Base-by-base conservation (phyloP, 2,113 vertebrate genomes). In the Centropristis striata region DNA sequence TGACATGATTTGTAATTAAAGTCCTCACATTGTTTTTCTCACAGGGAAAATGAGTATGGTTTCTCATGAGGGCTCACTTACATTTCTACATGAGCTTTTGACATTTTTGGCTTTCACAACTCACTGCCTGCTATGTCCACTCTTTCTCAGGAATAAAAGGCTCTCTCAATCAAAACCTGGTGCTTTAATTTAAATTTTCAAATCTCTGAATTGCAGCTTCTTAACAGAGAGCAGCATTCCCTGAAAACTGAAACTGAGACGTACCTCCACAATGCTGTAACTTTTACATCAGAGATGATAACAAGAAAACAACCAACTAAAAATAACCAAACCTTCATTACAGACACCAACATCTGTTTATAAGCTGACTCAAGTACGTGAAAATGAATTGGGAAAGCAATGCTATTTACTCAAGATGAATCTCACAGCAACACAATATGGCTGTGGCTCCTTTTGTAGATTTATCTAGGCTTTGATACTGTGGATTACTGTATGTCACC, bases 401-500 rank as follows among this genome's bases (percentile, higher is more conserved):
- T 0, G 3, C 14, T 32, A 28, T 44, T 67, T 39, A 70, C 75
- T 55, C 39, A 32, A 9, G 13, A 36, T 68, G 11, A 54, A 11
- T 61, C 39, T 51, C 16, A 58, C 51, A 55, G 60, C 12, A 39
- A 41, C 63, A 46, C 36, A 55, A 72, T 59, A 27, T 15, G 46
- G 23, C 65, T 32, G 50, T 1, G 0, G 27, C n/a, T 47, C 21
- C 15, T 57, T 58, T 28, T 53, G 65, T 44, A 18, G 51, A 65
- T 74, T 65, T 49, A 65, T 73, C 54, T n/a, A 2, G 23, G 61
- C 60, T 71, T 80, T 68, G 57, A 77, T 39, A 44, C 21, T 23
- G 61, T 41, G 39, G 44, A 78, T 85, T 81, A 79, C 39, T 32
- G 15, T 57, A 51, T 71, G 74, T 50, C 59, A 57, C 67, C 21